Percentiles rank a stretch among this genome's conserved stretches.
Conservation (phyloP, 1,140 invertebrate species). For the Macrotrachela quadricornifera region DNA sequence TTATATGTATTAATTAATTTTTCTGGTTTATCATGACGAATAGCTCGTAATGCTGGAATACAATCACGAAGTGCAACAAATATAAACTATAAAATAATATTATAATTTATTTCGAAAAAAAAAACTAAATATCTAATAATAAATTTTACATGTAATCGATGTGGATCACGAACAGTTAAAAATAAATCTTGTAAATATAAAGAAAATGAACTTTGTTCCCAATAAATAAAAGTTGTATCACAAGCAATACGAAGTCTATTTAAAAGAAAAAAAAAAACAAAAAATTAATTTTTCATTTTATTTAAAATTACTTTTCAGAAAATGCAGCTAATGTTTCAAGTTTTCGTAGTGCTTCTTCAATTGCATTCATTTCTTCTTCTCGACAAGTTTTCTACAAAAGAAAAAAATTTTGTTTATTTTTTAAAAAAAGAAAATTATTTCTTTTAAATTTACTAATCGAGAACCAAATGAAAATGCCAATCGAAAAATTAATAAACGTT, state of each 20-base stretch:
- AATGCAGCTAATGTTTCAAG: too few species aligned
- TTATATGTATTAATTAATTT: constrained; percentile 26
- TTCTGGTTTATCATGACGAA: constrained; percentile 21
- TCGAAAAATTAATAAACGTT: constrained; percentile 41
- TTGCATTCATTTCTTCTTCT: constrained; percentile 20
- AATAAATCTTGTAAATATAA: constrained; percentile 35
- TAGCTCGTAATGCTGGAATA: constrained; percentile 21
- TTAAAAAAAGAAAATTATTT: not conserved
- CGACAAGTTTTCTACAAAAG: constrained; percentile 27
- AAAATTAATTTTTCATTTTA: not conserved
- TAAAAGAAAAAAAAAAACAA: constrained; percentile 8
- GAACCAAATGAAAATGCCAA: constrained; percentile 44
- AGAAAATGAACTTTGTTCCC: constrained; percentile 34
- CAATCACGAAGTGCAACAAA: constrained; percentile 43
- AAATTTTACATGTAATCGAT: constrained; percentile 41
- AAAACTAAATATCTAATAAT: too few species aligned
- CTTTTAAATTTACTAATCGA: constrained; percentile 28
- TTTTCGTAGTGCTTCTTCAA: not conserved
- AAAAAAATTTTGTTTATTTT: not conserved
- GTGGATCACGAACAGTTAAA: constrained; percentile 34
- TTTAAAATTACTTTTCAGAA: not conserved
- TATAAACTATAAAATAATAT: constrained; percentile 46
- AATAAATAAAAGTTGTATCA: constrained; percentile 55
- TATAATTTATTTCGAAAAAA: constrained; percentile 12
- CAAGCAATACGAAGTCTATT: constrained; percentile 37